Evolutionary conservation across 2,797 vertebrate species (phyloP).

Genomic region (Graptemys geographica): DNA sequence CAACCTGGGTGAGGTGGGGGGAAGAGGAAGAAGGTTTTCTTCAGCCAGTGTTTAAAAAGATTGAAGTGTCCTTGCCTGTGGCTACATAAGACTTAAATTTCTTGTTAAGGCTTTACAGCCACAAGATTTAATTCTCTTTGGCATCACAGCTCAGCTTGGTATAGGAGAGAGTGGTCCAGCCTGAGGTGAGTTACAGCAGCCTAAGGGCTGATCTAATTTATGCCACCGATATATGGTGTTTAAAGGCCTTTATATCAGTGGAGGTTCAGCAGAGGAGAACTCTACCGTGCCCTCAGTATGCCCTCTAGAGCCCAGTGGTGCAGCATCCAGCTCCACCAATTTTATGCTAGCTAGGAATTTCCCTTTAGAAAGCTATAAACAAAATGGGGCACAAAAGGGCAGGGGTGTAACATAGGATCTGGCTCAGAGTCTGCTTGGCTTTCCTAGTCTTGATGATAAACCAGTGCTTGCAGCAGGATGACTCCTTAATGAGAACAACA

Average conservation of each 20-base stretch:
- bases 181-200: background rate
- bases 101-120: background rate
- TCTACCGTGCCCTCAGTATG: background rate
- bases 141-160: background rate
- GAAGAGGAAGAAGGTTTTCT: background rate
- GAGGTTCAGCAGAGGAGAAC: background rate
- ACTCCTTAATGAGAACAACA: background rate
- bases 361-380: background rate
- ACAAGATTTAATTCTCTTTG: background rate
- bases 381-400: background rate
- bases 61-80: background rate
- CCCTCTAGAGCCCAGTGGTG: too few species aligned
- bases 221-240: background rate
- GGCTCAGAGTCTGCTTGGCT: background rate
- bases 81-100: background rate
- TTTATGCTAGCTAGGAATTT: background rate
- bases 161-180: background rate
- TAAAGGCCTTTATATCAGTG: background rate
- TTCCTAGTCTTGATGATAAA: background rate
- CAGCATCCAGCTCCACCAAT: background rate
- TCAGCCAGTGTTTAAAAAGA: background rate
- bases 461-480: background rate
- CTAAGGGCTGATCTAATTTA: background rate
- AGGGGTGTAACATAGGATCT: background rate
- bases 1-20: fast-evolving